A percentile compares a stretch with the other conserved stretches of the same genome.
These are phyloP conservation scores for Neolamprologus caudopunctatus DNA, from an alignment of 2,113 vertebrate species.

Conservation along the genomic window DNA sequence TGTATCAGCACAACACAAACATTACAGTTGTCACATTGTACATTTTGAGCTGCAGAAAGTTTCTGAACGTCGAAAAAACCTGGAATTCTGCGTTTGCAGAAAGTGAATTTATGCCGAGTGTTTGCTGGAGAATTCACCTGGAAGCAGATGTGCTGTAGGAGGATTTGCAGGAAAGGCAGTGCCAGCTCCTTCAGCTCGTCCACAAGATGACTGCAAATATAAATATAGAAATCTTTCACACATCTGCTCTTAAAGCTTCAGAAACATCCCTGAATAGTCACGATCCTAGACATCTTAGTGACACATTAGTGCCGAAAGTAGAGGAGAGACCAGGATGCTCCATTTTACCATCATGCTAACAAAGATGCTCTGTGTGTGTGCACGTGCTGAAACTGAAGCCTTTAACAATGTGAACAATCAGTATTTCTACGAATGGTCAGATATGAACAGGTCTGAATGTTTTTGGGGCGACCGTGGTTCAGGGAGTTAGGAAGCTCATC, in stretches of 20 bases:
- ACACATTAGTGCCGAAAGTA: background rate
- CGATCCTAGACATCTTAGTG: background rate
- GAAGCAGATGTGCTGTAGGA: slow-evolving; percentile 87
- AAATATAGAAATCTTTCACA: background rate
- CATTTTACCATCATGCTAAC: background rate
- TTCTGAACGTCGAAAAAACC: background rate
- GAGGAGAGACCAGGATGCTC: background rate
- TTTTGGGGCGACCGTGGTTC: background rate
- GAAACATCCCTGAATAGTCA: background rate
- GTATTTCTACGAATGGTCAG: background rate
- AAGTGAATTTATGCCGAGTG: background rate
- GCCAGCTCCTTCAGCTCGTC: slow-evolving; percentile 74
- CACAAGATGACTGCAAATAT: slow-evolving; percentile 73
- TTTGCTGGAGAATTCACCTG: slow-evolving; percentile 71
- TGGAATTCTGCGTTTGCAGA: background rate
- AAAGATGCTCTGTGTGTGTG: background rate
- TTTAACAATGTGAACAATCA: background rate
- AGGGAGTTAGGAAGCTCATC: background rate
- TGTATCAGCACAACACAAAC: slow-evolving; percentile 31
- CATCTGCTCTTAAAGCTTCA: background rate
- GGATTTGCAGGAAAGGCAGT: slow-evolving; percentile 75
- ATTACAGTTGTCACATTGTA: background rate
- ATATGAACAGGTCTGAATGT: background rate
- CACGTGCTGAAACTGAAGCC: background rate
- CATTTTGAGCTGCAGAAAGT: background rate